Base-by-base conservation (phyloP, 1,140 invertebrate species). In the Eulimnadia texana region DNA sequence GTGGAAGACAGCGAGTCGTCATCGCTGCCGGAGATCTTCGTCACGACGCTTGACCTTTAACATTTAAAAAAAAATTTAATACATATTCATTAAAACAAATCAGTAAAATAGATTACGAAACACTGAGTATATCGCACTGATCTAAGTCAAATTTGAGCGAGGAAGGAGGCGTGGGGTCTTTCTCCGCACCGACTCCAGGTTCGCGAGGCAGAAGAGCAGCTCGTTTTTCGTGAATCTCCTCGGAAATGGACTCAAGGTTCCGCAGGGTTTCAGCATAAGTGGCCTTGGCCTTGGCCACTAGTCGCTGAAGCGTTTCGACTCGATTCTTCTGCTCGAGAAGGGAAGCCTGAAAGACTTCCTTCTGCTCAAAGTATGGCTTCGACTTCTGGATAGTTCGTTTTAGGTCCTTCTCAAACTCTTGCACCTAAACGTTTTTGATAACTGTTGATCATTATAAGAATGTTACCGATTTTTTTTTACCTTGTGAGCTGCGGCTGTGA, bases 121-220 rank as follows among this genome's bases (percentile, higher is more conserved):
- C 13, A 56, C 62, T 63, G 47, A 29, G 27, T 50, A 58, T 58
- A 52, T 63, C 62, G 54, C 62, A 63, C n/a, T 52, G 55, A 55
- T 63, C 57, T 24, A 63, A 51, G 50, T 63, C 62, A 52, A 58
- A 63, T 27, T 63, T 42, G n/a, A 61, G 53, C 20, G 60, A 61
- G 25, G 29, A 51, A 3, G 51, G 53, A 33, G 55, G 55, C 29
- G 55, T 49, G 47, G 29, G 51, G 28, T 59, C 55, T 22, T 50
- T 62, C 76, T 93, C 90, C 1, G 90, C 90, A 3, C 91, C 91
- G 2, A 94, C 90, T 1, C 90, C 90, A 0, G 90, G 90, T 71
- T 93, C 90, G 66, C 90, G 73, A 20, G 72, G 60, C 42, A 66
- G 67, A 20, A 33, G 50, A 33, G 50, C 49, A 25, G 50, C 24